Evolutionary conservation across 2,888 invertebrate species (phyloP).

Genomic region (Eilema depressum): DNA sequence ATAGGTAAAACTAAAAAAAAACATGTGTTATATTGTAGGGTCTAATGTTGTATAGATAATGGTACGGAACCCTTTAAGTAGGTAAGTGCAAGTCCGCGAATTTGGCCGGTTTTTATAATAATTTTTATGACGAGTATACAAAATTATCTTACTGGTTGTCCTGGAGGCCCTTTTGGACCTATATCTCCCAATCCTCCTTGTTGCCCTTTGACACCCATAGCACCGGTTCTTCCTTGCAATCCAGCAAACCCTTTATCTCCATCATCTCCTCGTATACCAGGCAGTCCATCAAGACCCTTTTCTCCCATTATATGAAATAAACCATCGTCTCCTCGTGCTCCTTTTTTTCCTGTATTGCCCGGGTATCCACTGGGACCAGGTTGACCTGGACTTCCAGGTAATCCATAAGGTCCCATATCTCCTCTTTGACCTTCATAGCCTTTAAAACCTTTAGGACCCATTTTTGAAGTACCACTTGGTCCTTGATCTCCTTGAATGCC

Average conservation of each 20-base stretch:
- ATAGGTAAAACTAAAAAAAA: no score
- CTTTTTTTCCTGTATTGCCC: conserved; percentile 88
- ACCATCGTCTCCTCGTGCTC: conserved; percentile 81
- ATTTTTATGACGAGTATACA: background rate
- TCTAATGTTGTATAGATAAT: no score
- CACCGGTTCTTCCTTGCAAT: conserved; percentile 82
- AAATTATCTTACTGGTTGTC: conserved; percentile 79
- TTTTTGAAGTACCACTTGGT: conserved; percentile 69
- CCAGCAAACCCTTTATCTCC: conserved; percentile 88
- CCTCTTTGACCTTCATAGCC: conserved; percentile 90
- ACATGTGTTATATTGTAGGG: no score
- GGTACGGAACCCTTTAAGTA: no score
- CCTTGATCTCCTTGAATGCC: conserved; percentile 75
- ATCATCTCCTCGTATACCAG: conserved; percentile 81
- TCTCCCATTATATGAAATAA: conserved; percentile 76
- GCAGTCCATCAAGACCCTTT: conserved; percentile 72
- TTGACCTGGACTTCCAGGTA: conserved; percentile 80
- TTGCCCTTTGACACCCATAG: conserved; percentile 74
- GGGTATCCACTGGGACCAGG: conserved; percentile 88
- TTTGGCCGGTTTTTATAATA: background rate
- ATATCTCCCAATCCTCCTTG: conserved; percentile 84
- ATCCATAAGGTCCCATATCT: conserved; percentile 88
- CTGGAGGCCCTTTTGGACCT: conserved; percentile 87
- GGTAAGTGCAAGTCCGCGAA: no score
- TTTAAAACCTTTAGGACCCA: conserved; percentile 86